Evolutionary conservation across 2,113 vertebrate genomes (phyloP).

Genomic region (Casuarius casuarius): DNA sequence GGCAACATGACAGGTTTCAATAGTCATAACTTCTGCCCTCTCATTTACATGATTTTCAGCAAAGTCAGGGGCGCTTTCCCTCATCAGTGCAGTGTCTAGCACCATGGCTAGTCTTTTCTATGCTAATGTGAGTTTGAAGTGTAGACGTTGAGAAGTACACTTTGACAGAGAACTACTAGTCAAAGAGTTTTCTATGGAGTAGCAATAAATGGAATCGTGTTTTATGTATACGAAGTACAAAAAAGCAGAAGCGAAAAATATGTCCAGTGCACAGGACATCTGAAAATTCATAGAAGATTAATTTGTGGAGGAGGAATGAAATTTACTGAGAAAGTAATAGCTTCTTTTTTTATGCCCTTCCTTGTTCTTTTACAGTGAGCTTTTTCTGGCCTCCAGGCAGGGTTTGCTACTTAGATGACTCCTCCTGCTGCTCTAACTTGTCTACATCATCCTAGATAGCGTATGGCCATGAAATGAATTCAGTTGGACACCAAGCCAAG

Average conservation of each 20-base stretch:
- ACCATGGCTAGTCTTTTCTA: background rate
- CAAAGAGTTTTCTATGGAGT: background rate
- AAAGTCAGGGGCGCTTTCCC: background rate
- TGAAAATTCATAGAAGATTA: conserved; percentile 45
- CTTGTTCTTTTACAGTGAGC: background rate
- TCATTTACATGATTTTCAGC: background rate
- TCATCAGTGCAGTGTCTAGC: background rate
- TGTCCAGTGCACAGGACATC: background rate
- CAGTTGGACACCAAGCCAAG: conserved; percentile 15
- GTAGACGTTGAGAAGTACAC: background rate
- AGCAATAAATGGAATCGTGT: background rate
- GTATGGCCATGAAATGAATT: conserved; percentile 49
- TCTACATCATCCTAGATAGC: conserved; percentile 52
- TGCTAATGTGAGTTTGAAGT: background rate
- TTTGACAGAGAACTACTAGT: background rate
- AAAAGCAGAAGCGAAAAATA: conserved; percentile 12
- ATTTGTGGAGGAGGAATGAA: conserved; percentile 39
- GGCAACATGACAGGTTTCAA: background rate
- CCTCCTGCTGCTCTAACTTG: conserved; percentile 51
- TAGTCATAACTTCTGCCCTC: background rate
- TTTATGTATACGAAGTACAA: background rate
- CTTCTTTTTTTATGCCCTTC: conserved; percentile 31
- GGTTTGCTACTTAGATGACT: conserved; percentile 45
- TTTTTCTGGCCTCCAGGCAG: conserved; percentile 51
- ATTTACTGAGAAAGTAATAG: conserved; percentile 29